A percentile compares a stretch with the other conserved stretches of the same genome.
phyloP scores from a whole-genome alignment of 2,797 vertebrate species.

The Catostomus latipinnis region DNA sequence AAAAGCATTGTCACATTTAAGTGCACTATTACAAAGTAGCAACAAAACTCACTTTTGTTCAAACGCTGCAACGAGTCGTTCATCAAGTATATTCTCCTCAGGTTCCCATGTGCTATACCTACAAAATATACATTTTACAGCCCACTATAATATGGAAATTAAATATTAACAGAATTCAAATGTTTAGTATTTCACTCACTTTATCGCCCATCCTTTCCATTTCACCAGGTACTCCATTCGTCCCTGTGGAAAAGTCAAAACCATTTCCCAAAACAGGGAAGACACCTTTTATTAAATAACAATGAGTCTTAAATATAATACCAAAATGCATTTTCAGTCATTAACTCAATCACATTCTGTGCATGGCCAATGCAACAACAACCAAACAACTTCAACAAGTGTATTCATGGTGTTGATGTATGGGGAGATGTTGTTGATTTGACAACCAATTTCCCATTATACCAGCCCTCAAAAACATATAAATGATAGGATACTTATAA shows the following conservation, averaged over 20 bases:
- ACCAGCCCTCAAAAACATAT: no score
- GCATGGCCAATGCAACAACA: neutral
- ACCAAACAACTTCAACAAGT: neutral
- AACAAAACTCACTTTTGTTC: conserved; percentile 83
- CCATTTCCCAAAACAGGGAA: neutral
- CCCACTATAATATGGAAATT: neutral
- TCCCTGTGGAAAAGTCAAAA: conserved; percentile 74
- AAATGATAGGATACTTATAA: no score
- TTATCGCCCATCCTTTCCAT: conserved; percentile 89
- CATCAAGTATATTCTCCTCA: conserved; percentile 88
- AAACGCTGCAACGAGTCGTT: conserved; percentile 85
- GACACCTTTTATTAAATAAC: no score
- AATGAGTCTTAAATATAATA: no score
- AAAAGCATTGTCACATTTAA: no score
- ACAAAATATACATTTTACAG: conserved; percentile 20
- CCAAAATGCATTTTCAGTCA: no score
- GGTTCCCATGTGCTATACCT: conserved; percentile 91
- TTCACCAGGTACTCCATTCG: conserved; percentile 87
- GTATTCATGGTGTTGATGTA: neutral
- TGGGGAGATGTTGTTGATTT: neutral
- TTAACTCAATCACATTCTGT: neutral
- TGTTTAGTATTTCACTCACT: conserved; percentile 75
- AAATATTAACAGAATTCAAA: neutral
- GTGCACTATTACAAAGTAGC: neutral
- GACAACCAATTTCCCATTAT: neutral